These are phyloP conservation scores for Parnassius apollo DNA, from an alignment of 2,888 invertebrate species.

Conservation along the genomic window DNA sequence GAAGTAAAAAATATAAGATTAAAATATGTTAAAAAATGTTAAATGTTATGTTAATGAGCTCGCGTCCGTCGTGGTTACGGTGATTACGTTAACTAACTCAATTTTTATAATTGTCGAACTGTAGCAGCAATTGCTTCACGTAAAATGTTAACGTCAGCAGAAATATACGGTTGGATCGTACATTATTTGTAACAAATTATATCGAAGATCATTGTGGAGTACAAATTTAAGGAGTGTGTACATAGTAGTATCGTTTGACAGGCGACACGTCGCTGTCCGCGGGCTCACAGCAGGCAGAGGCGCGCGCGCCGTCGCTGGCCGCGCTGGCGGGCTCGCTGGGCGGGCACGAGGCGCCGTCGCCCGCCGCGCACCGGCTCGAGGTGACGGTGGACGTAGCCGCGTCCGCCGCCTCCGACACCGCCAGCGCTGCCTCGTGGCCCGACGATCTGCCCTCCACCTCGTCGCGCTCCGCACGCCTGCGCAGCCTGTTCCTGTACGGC, in stretches of 20 bases:
- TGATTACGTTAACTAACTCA: no score
- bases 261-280: slow-evolving; percentile 73
- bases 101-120: no score
- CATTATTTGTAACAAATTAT: no score
- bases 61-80: no score
- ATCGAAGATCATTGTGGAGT: no score
- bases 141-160: no score
- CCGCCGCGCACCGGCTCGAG: slow-evolving; percentile 55
- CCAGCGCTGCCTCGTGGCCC: slow-evolving; percentile 59
- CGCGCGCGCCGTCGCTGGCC: slow-evolving; percentile 66
- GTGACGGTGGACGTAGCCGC: slow-evolving; percentile 62
- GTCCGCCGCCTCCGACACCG: slow-evolving; percentile 52
- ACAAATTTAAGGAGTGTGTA: not conserved
- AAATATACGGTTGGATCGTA: no score
- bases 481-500: slow-evolving; percentile 69
- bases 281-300: slow-evolving; percentile 61
- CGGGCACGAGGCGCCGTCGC: slow-evolving; percentile 49
- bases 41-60: no score
- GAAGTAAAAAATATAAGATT: no score
- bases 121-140: no score
- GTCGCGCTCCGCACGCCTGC: slow-evolving; percentile 51
- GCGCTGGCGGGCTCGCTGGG: slow-evolving; percentile 72
- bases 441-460: slow-evolving; percentile 61
- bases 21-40: no score
- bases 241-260: slow-evolving; percentile 30